Evolutionary conservation across 2,797 vertebrate species (phyloP).

Genomic region (Poeciliopsis paucimaculata): DNA sequence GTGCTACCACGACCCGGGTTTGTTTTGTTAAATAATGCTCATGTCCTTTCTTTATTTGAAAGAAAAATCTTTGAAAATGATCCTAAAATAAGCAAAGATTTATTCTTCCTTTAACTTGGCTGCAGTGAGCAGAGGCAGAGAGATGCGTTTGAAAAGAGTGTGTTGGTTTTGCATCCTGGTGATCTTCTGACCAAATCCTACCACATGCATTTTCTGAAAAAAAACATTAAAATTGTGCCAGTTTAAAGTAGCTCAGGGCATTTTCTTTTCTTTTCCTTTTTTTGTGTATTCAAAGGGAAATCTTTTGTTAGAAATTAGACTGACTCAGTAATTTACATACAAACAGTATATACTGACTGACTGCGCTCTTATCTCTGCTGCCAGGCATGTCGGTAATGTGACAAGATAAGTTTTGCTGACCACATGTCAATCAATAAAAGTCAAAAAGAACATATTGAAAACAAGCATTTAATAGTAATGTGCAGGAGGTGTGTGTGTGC

Average conservation of each 20-base stretch:
- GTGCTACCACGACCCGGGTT: neutral
- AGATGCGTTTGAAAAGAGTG: neutral
- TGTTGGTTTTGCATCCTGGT: neutral
- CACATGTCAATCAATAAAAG: neutral
- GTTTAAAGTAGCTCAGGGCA: neutral
- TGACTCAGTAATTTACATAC: neutral
- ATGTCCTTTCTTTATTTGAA: neutral
- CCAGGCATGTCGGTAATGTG: neutral
- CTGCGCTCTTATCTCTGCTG: neutral
- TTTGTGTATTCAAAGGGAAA: neutral
- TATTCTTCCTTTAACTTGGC: neutral
- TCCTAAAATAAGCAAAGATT: neutral
- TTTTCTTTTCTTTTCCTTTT: neutral
- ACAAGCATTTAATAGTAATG: neutral
- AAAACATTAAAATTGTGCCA: neutral
- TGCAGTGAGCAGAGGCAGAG: neutral
- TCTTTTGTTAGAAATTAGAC: neutral
- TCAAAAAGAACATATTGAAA: neutral
- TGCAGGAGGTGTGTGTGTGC: neutral
- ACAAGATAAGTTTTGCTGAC: neutral
- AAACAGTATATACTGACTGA: neutral
- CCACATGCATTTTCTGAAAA: neutral
- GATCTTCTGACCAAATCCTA: neutral
- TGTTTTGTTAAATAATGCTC: neutral
- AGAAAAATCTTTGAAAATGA: neutral